phyloP scores from a whole-genome alignment of 2,113 vertebrate species.

The Casuarius casuarius region DNA sequence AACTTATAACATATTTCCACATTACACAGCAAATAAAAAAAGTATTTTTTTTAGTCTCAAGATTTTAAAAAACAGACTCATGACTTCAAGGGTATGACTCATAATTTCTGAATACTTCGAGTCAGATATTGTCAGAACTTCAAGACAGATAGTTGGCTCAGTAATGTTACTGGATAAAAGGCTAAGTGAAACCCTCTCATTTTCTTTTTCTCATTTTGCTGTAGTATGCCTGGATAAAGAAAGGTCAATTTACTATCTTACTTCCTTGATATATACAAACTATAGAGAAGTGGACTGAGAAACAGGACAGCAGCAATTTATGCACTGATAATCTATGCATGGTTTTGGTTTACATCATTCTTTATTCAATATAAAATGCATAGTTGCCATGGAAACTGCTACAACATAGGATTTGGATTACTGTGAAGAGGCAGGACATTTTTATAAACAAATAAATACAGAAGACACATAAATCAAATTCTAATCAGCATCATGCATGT shows the following conservation, averaged over 20 bases:
- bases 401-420: background rate
- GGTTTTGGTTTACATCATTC: constrained; percentile 17
- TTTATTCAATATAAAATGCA: constrained; percentile 45
- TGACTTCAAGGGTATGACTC: background rate
- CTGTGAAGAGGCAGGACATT: background rate
- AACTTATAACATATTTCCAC: background rate
- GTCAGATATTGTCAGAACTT: background rate
- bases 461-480: constrained; percentile 20
- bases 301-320: constrained; percentile 21
- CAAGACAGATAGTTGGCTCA: background rate
- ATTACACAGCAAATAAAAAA: background rate
- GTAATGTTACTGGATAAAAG: background rate
- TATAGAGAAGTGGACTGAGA: background rate
- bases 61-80: background rate
- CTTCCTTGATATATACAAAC: background rate
- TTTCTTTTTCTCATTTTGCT: background rate
- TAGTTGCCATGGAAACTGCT: constrained; percentile 50
- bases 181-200: background rate
- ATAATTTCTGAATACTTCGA: background rate
- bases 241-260: background rate
- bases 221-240: background rate
- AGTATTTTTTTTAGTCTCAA: background rate
- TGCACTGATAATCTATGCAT: constrained; percentile 58
- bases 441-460: constrained; percentile 49
- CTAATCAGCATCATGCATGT: background rate